Evolutionary conservation across 1,140 invertebrate species (phyloP), one percentile per base, ranked within the genome.

Genomic region (Schlechtendalia chinensis): DNA sequence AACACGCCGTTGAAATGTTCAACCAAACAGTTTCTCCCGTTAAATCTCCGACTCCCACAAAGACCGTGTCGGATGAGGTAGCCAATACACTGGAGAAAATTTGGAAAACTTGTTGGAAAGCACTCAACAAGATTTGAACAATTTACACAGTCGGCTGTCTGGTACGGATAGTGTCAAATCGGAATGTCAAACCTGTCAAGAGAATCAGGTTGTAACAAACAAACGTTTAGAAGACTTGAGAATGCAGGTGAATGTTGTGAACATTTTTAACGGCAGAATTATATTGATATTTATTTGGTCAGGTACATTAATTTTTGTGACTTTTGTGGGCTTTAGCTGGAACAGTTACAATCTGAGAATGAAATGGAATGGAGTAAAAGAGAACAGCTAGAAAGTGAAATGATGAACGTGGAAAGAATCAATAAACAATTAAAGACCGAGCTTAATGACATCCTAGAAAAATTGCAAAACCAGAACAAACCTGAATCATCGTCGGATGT

Each of bases 311-410:
- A 63, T 45, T 47, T n/a, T 54, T 22, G 16, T 39, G 19, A 50
- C 81, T 82, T 29, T 69, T 80, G 59, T 63, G 45, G 24, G 69
- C 82, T 86, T 63, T 83, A 93, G 90, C 85, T 96, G 82, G 94
- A 95, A 84, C 88, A 90, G 83, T 87, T 97, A 10, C 96, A 97
- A 87, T 91, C 91, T 1, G 95, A 97, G 87, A 97, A 97, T 88
- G 95, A 94, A 1, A 89, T 93, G 8, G 95, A 97, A 85, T 97
- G 95, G 95, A 94, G 93, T 14, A 94, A 95, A 85, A 87, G 95
- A 12, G 95, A 97, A 86, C 88, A 94, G 17, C 84, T 97, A 39
- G 95, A 97, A 86, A 94, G 94, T 0, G 95, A 97, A 83, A 96
- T 96, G 85, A 87, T 94, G 82, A 90, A 90, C 0, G 86, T 97